Evolutionary conservation across 2,888 invertebrate genomes (phyloP), one percentile per base, ranked within the genome.

Genomic region (Tineola bisselliella): DNA sequence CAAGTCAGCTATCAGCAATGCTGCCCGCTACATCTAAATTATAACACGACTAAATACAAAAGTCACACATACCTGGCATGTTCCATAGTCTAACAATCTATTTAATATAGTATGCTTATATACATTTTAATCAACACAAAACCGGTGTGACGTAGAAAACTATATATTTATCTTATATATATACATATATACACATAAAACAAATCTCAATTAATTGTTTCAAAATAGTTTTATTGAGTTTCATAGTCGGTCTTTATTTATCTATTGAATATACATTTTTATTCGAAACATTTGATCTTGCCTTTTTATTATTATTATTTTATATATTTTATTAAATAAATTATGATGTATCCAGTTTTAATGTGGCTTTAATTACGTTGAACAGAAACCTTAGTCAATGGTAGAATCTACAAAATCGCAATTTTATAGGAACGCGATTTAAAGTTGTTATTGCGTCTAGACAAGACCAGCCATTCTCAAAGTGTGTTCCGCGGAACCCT

Each of bases 191-290:
- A 17, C 6, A n/a, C 15, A 15, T 48, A 48, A 48, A 6, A 48
- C 48, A 48, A 48, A 48, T 6, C 48, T 48, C 8, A 48, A 48
- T 15, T 48, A 17, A 17, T 8, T 3, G 3, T 48, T 48, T 48
- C 3, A 48, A 17, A 17, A 8, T 8, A 48, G 3, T 38, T 48
- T 48, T 48, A 48, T 48, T 48, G 48, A 15, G 15, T 15, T 48
- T 15, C 15, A 48, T 54, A 54, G 54, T 18, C 25, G 54, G 17
- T 54, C 25, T 54, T 25, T 19, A 25, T 25, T 54, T 54, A 25
- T 54, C 10, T 54, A 54, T 54, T 17, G 77, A 77, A 79, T 81
- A 81, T 78, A 81, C 67, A 69, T 76, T 77, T 60, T 68, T 76
- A 73, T 70, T 68, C 62, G 61, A 68, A 70, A 73, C 66, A 67